Percentiles rank a stretch among this genome's conserved stretches.
Conservation (phyloP, 2,888 invertebrate genomes). For the Drosophila barbarae region DNA sequence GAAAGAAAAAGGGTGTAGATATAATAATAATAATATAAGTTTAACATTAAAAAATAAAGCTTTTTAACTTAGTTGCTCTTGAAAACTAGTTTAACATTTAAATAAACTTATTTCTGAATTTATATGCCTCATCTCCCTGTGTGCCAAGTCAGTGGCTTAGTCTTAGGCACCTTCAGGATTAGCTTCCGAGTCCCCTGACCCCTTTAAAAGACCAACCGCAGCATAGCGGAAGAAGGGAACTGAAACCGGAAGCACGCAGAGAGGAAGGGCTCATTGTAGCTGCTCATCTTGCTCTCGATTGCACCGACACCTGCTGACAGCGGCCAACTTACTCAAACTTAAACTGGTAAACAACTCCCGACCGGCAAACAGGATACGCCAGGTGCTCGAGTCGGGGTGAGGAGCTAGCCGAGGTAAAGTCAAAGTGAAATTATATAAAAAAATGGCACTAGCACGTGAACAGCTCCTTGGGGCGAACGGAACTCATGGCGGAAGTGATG, state of each 20-base stretch:
- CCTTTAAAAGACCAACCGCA: slow-evolving; percentile 15
- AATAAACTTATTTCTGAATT: neutral
- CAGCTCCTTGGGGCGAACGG: slow-evolving; percentile 26
- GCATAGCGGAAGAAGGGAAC: neutral
- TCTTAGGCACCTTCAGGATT: neutral
- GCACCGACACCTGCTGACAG: slow-evolving; percentile 21
- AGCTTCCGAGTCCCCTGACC: slow-evolving; percentile 4
- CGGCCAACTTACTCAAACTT: slow-evolving; percentile 3
- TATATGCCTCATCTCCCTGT: neutral
- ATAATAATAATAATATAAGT: too few relatives aligned
- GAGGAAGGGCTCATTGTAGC: neutral
- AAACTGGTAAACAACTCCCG: slow-evolving; percentile 27
- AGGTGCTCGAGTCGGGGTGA: neutral
- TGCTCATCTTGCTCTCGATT: slow-evolving; percentile 11
- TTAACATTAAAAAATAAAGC: too few relatives aligned
- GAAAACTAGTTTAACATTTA: neutral
- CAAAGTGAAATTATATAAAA: slow-evolving; percentile 21
- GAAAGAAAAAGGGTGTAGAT: neutral
- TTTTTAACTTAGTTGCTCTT: too few relatives aligned
- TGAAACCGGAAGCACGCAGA: neutral
- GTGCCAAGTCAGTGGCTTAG: neutral
- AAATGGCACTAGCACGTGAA: slow-evolving; percentile 20
- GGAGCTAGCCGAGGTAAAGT: slow-evolving; percentile 9
- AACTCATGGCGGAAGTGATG: slow-evolving; percentile 65
- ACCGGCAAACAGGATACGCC: slow-evolving; percentile 19